Evolutionary conservation across 2,113 vertebrate species (phyloP), one percentile per base, ranked within the genome.

Genomic region (Anthoscopus minutus): DNA sequence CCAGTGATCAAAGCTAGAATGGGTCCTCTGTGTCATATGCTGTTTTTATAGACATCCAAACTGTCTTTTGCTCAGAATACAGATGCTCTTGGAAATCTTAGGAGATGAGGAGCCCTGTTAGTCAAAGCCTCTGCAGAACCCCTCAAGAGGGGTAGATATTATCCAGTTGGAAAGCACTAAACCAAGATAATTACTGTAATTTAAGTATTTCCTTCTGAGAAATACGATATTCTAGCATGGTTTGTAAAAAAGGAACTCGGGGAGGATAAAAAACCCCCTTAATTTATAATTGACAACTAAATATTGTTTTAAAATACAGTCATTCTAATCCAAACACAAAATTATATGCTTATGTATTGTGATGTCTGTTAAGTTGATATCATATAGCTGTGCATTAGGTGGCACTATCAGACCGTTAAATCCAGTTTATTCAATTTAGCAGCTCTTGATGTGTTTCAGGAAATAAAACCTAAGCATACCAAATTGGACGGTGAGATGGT

Each of bases 381-480:
- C 7, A 40, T 47, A 23, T 5, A 74, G 13, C 2, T 1, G 69
- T 90, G 69, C 50, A 24, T 93, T 70, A 83, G n/a, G 23, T 88
- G 65, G 38, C 66, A 64, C 57, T 84, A 9, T 86, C 33, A 74
- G 60, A 61, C 50, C 79, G 74, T 72, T 54, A 67, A 92, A 69
- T 60, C 30, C 19, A 22, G 20, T 76, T 89, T 45, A 35, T 90
- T 92, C 44, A 33, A 15, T 96, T 81, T 60, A 40, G 11, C 57
- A 78, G 86, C 88, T 89, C 81, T 70, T 93, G 9, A 81, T 80
- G 28, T 97, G 92, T 89, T 96, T 56, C 94, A 99, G 99, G 97
- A 94, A 89, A 73, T 79, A 87, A 96, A 89, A 21, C 67, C 62
- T 33, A 97, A 97, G 73, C 88, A 93, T 42, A 69, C 93, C 35